These are phyloP conservation scores for Tetragonula clypearis DNA, from an alignment of 1,140 invertebrate genomes.

Conservation along the genomic window DNA sequence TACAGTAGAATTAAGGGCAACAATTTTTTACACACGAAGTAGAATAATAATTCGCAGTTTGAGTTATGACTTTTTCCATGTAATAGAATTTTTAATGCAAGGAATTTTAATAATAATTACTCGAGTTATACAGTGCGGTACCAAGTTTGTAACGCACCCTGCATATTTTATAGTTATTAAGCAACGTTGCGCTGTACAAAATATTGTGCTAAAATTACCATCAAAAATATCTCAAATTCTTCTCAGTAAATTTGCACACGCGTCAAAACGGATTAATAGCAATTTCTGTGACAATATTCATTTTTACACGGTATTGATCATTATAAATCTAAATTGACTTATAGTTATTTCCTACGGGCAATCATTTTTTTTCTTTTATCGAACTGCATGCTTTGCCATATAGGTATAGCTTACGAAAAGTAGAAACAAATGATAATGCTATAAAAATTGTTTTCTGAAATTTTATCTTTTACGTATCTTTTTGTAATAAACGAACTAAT, in stretches of 20 bases:
- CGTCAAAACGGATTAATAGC: neutral
- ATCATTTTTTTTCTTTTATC: too few relatives aligned
- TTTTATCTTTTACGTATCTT: neutral
- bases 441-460: neutral
- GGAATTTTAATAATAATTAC: slow-evolving; percentile 28
- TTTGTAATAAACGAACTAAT: fast-evolving
- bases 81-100: slow-evolving; percentile 28
- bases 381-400: neutral
- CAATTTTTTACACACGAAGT: neutral
- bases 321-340: neutral
- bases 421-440: neutral
- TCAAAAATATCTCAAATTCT: neutral
- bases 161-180: slow-evolving; percentile 33
- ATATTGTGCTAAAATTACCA: neutral
- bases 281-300: neutral
- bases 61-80: neutral
- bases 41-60: neutral
- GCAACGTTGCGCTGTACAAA: neutral
- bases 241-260: neutral
- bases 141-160: slow-evolving; percentile 19
- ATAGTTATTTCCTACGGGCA: neutral
- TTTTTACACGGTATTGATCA: neutral
- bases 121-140: neutral
- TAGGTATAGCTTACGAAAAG: neutral
- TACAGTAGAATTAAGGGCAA: neutral